Evolutionary conservation across 2,113 vertebrate species (phyloP), one percentile per base, ranked within the genome.

Genomic region (Anthoscopus minutus): DNA sequence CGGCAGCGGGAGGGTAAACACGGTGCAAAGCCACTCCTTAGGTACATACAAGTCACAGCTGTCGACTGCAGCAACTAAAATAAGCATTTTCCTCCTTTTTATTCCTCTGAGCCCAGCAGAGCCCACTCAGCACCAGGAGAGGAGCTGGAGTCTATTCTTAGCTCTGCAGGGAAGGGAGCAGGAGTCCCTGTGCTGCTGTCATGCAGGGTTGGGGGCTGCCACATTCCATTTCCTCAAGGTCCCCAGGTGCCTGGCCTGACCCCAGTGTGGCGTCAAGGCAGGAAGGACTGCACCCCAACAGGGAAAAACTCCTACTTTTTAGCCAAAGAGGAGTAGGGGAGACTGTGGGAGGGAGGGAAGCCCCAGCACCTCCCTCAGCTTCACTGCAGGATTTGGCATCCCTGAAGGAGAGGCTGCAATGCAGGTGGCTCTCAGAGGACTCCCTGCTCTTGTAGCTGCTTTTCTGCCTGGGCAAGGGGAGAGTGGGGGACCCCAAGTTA

Each of bases 61-160:
- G 94, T 89, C 7, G 80, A 93, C 90, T 96, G 94, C 96, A 95
- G 90, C 3, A 18, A 84, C 96, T 97, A 96, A 96, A 97, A 95
- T 96, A 97, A 92, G 85, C 47, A 0, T 89, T 95, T 93, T 87
- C 93, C 89, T 96, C 94, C 94, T 96, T 97, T 97, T 96, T 94
- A 97, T 96, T 97, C 93, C 92, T 96, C 82, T 1, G 33, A 96
- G 93, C 94, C 96, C 92, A 77, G 90, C 90, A 90, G 69, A 96
- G 72, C 96, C 95, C 95, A 96, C 96, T 97, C 96, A 97, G 94
- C 53, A 7, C 80, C 53, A 74, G 94, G 76, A 96, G 57, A 0
- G 12, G 88, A 96, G 93, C 88, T 84, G 93, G 73, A 92, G 88
- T 90, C 93, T 97, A 96, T 96, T 96, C 95, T 97, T 96, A 96